Evolutionary conservation across 2,888 invertebrate species (phyloP), one percentile per base, ranked within the genome.

Genomic region (Dasysyrphus tricinctus): DNA sequence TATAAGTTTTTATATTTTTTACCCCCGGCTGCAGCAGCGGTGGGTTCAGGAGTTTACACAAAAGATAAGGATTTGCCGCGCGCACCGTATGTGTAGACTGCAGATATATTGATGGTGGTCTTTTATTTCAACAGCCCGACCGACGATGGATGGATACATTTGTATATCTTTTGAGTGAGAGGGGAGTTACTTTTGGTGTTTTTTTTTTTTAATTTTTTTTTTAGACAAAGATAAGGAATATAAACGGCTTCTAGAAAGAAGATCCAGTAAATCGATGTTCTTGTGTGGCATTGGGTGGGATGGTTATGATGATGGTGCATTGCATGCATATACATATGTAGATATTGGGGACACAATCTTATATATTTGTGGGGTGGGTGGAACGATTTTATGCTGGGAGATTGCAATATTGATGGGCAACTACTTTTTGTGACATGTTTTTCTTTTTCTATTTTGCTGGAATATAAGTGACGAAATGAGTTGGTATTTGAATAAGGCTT

Each of bases 221-320:
- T 61, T 77, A 47, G 69, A 56, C 44, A 37, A 34, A 73, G 85
- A 86, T 86, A 86, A 82, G 85, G 81, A 75, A 81, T 78, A 75
- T 59, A 82, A 78, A 86, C 81, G 69, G 78, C 81, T 86, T 82
- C 82, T 82, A 86, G 82, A 78, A 78, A 70, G 78, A 75, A 57
- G 81, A 81, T 77, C 16, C 65, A 51, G 74, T 70, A 81, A 81
- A 63, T 73, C 73, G 42, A 19, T 24, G 42, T 57, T 78, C 78
- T 74, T 77, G 74, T 86, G 85, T 86, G 81, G 81, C 70, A 78
- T 78, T 70, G 12, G 69, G 44, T 47, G 56, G 47, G 63, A 63
- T 72, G 59, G 67, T 67, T 49, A 67, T 67, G 67, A 67, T 49
- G 67, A 49, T 49, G 34, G 49, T 49, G 49, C 49, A 34, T 49